Conservation (phyloP, 2,113 vertebrate species). For the Microcebus murinus region DNA sequence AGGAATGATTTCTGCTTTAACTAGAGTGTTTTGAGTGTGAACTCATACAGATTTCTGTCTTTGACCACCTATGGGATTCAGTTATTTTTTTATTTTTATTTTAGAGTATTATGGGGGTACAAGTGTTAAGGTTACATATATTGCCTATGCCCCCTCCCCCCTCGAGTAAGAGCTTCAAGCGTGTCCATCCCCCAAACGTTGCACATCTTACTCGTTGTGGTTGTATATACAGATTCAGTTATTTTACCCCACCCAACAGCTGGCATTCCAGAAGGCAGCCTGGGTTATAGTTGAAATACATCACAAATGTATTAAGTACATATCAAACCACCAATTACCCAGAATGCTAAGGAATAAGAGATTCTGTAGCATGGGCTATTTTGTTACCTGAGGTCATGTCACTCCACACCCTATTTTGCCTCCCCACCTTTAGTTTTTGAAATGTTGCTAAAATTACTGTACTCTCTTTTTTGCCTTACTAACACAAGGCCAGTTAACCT, state of each 20-base stretch:
- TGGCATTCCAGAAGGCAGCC: slow-evolving; percentile 56
- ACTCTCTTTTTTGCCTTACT: background rate
- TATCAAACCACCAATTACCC: background rate
- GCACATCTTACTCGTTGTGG: too few species aligned
- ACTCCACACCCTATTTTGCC: background rate
- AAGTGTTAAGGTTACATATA: too few species aligned
- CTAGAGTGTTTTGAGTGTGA: background rate
- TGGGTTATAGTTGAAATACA: slow-evolving; percentile 21
- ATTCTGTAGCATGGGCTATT: slow-evolving; percentile 39
- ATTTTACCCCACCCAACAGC: slow-evolving; percentile 56
- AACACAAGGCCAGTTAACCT: background rate
- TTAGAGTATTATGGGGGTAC: too few species aligned
- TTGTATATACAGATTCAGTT: slow-evolving; percentile 15
- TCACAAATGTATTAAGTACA: slow-evolving; percentile 39
- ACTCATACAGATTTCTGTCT: slow-evolving; percentile 29
- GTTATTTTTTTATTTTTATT: slow-evolving; percentile 19
- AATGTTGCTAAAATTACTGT: slow-evolving; percentile 32
- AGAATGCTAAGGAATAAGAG: slow-evolving; percentile 12
- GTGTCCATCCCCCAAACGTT: too few species aligned
- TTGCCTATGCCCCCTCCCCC: too few species aligned
- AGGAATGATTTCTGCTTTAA: slow-evolving; percentile 40
- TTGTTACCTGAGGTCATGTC: slow-evolving; percentile 43
- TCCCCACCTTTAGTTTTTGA: background rate
- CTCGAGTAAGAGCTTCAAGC: too few species aligned
- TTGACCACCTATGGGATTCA: slow-evolving; percentile 39